Evolutionary conservation across 2,797 vertebrate genomes (phyloP).

Genomic region (Heliangelus exortis): DNA sequence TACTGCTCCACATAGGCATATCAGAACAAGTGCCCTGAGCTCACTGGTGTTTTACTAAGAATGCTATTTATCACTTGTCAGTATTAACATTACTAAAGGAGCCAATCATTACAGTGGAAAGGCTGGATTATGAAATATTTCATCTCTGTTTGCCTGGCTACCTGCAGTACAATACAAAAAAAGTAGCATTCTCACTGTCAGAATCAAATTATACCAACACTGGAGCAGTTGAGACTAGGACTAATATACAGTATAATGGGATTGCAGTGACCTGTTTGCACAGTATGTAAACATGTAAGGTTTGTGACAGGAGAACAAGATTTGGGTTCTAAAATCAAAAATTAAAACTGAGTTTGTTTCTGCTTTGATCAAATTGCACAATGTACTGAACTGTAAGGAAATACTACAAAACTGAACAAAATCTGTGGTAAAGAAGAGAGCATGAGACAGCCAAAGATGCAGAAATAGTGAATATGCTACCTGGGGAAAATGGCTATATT

Average conservation of each 20-base stretch:
- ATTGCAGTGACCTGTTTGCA: neutral
- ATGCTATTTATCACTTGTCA: neutral
- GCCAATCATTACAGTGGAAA: neutral
- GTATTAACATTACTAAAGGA: neutral
- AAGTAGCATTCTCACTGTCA: neutral
- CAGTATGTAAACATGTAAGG: neutral
- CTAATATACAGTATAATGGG: neutral
- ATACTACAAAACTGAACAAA: neutral
- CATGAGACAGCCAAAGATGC: neutral
- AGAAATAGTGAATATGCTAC: neutral
- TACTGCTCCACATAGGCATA: neutral
- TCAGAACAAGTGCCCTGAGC: fast-evolving
- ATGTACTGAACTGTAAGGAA: neutral
- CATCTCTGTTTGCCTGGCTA: neutral
- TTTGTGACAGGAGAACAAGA: neutral
- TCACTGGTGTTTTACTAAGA: neutral
- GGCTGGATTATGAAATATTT: neutral
- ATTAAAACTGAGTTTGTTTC: neutral
- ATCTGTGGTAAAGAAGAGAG: neutral
- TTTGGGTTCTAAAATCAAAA: neutral
- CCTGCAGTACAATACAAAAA: neutral
- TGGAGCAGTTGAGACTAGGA: neutral
- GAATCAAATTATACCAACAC: neutral
- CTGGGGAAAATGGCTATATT: neutral
- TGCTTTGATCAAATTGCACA: neutral